A percentile compares a stretch with the other conserved stretches of the same genome.
These are phyloP conservation scores for Hydropsyche betteni DNA, from an alignment of 2,888 invertebrate species.

Conservation along the genomic window DNA sequence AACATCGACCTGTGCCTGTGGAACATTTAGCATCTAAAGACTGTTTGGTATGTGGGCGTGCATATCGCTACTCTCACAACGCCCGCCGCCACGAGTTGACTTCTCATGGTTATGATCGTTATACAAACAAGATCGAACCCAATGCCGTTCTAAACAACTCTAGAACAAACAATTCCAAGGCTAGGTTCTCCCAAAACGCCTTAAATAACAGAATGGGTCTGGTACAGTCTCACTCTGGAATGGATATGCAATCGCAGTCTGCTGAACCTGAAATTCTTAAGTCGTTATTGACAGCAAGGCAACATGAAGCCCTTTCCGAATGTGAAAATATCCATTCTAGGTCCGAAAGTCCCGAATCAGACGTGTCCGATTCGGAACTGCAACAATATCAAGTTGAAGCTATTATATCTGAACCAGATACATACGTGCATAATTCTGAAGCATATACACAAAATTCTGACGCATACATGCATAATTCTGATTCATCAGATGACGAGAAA, in stretches of 20 bases:
- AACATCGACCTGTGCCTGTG: constrained; percentile 63
- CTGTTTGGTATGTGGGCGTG: constrained; percentile 64
- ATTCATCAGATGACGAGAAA: constrained; percentile 48
- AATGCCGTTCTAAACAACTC: constrained; percentile 54
- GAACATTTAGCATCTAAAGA: constrained; percentile 65
- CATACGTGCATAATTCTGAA: constrained; percentile 54
- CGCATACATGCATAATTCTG: constrained; percentile 31
- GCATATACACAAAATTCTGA: constrained; percentile 55
- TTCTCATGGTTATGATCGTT: constrained; percentile 64
- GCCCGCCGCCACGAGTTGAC: constrained; percentile 65
- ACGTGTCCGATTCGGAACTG: constrained; percentile 64
- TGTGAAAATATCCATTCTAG: constrained; percentile 65
- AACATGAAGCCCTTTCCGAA: constrained; percentile 63
- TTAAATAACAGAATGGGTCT: constrained; percentile 56
- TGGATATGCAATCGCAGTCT: constrained; percentile 65
- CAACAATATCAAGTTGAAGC: constrained; percentile 66
- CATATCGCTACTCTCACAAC: constrained; percentile 66
- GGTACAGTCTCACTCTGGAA: constrained; percentile 60
- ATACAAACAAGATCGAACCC: constrained; percentile 62
- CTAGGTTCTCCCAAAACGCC: constrained; percentile 64
- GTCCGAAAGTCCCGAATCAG: constrained; percentile 64
- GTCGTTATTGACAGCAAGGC: constrained; percentile 63
- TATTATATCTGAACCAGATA: constrained; percentile 63
- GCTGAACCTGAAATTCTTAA: constrained; percentile 67
- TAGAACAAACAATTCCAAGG: constrained; percentile 64